Conservation (phyloP, 2,888 invertebrate genomes). For the Standfussiana lucernea region DNA sequence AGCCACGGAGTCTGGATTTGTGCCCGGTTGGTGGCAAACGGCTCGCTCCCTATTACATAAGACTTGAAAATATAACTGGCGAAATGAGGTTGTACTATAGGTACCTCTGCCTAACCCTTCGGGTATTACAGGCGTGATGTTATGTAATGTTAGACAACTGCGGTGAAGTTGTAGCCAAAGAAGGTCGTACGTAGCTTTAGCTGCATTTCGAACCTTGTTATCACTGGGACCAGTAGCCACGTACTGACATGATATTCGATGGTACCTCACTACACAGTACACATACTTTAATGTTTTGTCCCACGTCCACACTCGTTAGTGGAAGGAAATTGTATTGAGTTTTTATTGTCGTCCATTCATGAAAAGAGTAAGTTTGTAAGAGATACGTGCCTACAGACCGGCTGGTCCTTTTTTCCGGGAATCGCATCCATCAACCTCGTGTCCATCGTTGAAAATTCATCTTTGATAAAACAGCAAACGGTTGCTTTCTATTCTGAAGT, state of each 20-base stretch:
- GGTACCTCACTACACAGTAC: constrained; percentile 7
- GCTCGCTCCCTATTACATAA: no score
- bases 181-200: not conserved
- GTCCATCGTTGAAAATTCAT: constrained; percentile 3
- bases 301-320: constrained; percentile 42
- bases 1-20: no score
- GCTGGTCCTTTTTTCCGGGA: constrained; percentile 20
- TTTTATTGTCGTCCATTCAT: constrained; percentile 53
- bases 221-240: not conserved
- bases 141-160: no score
- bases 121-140: no score
- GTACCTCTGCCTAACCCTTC: no score
- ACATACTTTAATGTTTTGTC: constrained; percentile 37
- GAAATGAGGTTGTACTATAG: no score
- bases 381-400: constrained; percentile 15
- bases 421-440: constrained; percentile 1
- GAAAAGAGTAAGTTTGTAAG: constrained; percentile 35
- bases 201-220: not conserved
- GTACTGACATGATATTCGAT: constrained; percentile 1
- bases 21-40: no score
- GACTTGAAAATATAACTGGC: no score
- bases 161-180: no score
- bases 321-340: constrained; percentile 32
- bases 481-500: not conserved
- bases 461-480: not conserved